Evolutionary conservation across 2,113 vertebrate species (phyloP), one percentile per base, ranked within the genome.

Genomic region (Coptodon bakossiorum): DNA sequence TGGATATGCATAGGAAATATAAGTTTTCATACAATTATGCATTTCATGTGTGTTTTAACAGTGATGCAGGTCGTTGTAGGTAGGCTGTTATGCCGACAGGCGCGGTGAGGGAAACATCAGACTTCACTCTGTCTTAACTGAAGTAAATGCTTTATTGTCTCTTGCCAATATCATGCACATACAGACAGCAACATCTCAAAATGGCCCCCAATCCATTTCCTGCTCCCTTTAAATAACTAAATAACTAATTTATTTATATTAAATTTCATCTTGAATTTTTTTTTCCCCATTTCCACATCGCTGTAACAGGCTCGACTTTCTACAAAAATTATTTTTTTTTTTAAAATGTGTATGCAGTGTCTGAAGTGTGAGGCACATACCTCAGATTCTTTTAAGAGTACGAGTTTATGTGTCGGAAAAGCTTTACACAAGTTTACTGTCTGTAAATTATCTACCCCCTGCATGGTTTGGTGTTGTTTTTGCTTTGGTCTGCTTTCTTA

Each of bases 251-350:
- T 24, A 22, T 40, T 24, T 6, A 24, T 43, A 5, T 3, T 9
- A 17, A 45, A 73, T 9, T 24, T 7, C 7, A 9, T 73, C 40
- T 17, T 45, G 13, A 4, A 1, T 68, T 19, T 13, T 56, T 56
- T 59, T 17, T 0, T 1, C 0, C 9, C n/a, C n/a, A 24, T 22
- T 66, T 38, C 3, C 6, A 22, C 36, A 9, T 71, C 5, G 5
- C 12, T 0, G 0, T 43, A 71, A 71, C 36, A 16, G 2, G 12
- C 66, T 14, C 5, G 0, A 24, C 66, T 71, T 71, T n/a, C n/a
- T n/a, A n/a, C n/a, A n/a, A n/a, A n/a, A n/a, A n/a, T n/a, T n/a
- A n/a, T n/a, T n/a, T n/a, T n/a, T n/a, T n/a, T n/a, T n/a, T n/a
- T n/a, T n/a, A n/a, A 36, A 1, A n/a, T 5, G 7, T 43, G 12